phyloP scores from a whole-genome alignment of 2,113 vertebrate species.

The Coryphaenoides rupestris region DNA sequence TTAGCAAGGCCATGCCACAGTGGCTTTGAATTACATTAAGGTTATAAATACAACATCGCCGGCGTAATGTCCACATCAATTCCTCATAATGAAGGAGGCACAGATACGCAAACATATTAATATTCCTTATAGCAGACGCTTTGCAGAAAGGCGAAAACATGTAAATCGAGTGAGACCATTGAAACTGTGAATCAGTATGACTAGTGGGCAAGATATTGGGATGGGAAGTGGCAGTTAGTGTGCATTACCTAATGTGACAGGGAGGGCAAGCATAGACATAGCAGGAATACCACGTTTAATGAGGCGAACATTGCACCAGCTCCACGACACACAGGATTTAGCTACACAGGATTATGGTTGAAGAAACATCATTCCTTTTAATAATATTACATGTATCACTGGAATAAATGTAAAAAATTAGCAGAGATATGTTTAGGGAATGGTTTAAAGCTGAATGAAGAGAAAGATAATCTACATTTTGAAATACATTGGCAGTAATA shows the following conservation, averaged over 20 bases:
- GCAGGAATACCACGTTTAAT: constrained; percentile 41
- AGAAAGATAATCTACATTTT: no score
- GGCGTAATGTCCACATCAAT: constrained; percentile 32
- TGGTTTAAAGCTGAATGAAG: no score
- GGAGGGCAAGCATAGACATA: constrained; percentile 21
- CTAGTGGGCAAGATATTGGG: not conserved
- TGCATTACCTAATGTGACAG: constrained; percentile 40
- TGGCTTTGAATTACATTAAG: constrained; percentile 62
- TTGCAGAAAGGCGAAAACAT: not conserved
- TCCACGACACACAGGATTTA: not conserved
- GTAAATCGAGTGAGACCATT: not conserved
- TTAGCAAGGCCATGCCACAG: constrained; percentile 46
- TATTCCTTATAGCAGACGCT: not conserved
- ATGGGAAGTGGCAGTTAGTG: not conserved
- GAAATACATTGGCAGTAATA: not conserved
- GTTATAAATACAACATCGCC: constrained; percentile 60
- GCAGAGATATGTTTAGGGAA: no score
- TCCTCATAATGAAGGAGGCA: constrained; percentile 19
- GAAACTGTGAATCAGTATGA: constrained; percentile 5
- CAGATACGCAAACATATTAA: constrained; percentile 6
- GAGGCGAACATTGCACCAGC: constrained; percentile 19
- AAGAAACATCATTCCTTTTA: no score
- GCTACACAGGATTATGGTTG: not conserved
- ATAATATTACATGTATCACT: no score
- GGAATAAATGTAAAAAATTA: no score